Evolutionary conservation across 2,888 invertebrate species (phyloP).

Genomic region (Gryllus longicercus): DNA sequence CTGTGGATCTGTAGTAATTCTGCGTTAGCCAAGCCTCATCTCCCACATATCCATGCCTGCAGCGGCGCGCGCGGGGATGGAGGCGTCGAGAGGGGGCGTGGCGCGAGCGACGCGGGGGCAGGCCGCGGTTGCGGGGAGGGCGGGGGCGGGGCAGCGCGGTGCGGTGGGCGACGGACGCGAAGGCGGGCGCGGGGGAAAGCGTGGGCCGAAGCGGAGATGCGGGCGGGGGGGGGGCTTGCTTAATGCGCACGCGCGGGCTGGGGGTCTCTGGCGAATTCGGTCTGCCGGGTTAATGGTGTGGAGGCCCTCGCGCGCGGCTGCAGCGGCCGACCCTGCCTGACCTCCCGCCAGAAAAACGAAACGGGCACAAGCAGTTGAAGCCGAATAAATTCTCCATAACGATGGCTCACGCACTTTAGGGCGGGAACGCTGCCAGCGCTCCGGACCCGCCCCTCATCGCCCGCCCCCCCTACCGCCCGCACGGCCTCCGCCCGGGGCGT

Average conservation of each 20-base stretch:
- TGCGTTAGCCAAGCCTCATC: too few relatives aligned
- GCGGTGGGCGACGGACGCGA: neutral
- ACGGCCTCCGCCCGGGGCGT: neutral
- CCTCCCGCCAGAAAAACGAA: constrained; percentile 17
- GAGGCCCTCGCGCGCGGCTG: neutral
- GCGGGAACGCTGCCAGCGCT: constrained; percentile 11
- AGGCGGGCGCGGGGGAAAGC: neutral
- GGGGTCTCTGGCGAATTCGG: constrained; percentile 3
- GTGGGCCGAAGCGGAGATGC: neutral
- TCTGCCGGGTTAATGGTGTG: constrained; percentile 17
- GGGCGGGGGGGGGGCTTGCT: neutral
- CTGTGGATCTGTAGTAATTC: too few relatives aligned
- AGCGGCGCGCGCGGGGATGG: too few relatives aligned
- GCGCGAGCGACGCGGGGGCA: neutral
- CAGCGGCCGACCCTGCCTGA: constrained; percentile 6
- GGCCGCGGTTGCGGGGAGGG: neutral
- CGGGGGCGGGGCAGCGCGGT: neutral
- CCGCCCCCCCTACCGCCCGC: neutral
- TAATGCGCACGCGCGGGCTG: neutral
- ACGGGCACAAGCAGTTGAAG: constrained; percentile 17
- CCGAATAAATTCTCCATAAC: constrained; percentile 17
- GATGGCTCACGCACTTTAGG: constrained; percentile 17
- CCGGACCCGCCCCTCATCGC: neutral
- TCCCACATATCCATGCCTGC: too few relatives aligned
- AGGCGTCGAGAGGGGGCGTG: neutral